phyloP scores from a whole-genome alignment of 2,113 vertebrate species.

The Tor tambroides region DNA sequence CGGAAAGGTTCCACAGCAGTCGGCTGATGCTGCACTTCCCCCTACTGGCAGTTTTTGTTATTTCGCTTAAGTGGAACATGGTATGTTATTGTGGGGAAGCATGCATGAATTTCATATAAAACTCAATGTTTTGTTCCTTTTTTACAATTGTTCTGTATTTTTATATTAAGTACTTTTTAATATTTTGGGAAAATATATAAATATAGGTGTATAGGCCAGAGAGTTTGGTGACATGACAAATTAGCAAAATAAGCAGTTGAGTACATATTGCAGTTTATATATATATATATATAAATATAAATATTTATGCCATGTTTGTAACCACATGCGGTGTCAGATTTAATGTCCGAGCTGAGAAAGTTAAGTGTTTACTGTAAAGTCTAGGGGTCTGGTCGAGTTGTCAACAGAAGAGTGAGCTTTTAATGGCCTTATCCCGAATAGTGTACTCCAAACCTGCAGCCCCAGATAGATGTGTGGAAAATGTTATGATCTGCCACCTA shows the following conservation, averaged over 20 bases:
- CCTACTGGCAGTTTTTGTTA: slow-evolving; percentile 62
- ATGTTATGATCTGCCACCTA: not conserved
- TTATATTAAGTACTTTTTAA: slow-evolving; percentile 85
- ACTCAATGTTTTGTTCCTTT: slow-evolving; percentile 80
- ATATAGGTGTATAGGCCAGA: slow-evolving; percentile 75
- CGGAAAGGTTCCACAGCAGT: slow-evolving; percentile 66
- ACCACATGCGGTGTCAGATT: slow-evolving; percentile 14
- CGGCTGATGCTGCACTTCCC: slow-evolving; percentile 61
- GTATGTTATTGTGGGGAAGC: slow-evolving; percentile 66
- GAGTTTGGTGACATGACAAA: slow-evolving; percentile 69
- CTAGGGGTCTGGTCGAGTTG: not conserved
- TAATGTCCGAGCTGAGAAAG: slow-evolving; percentile 35
- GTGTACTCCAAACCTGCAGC: not conserved
- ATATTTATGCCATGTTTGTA: slow-evolving; percentile 71
- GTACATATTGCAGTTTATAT: slow-evolving; percentile 60
- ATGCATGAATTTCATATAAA: slow-evolving; percentile 80
- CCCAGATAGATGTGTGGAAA: not conserved
- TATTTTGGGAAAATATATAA: slow-evolving; percentile 78
- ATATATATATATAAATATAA: slow-evolving; percentile 60
- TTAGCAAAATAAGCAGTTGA: slow-evolving; percentile 66
- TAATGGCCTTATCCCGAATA: slow-evolving; percentile 29
- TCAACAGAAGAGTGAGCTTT: not conserved
- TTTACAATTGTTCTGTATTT: slow-evolving; percentile 84
- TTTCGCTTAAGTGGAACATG: slow-evolving; percentile 69
- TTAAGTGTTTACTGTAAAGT: slow-evolving; percentile 45